These are phyloP conservation scores for Marasmarcha lunaedactyla DNA, from an alignment of 2,888 invertebrate species.

Conservation along the genomic window DNA sequence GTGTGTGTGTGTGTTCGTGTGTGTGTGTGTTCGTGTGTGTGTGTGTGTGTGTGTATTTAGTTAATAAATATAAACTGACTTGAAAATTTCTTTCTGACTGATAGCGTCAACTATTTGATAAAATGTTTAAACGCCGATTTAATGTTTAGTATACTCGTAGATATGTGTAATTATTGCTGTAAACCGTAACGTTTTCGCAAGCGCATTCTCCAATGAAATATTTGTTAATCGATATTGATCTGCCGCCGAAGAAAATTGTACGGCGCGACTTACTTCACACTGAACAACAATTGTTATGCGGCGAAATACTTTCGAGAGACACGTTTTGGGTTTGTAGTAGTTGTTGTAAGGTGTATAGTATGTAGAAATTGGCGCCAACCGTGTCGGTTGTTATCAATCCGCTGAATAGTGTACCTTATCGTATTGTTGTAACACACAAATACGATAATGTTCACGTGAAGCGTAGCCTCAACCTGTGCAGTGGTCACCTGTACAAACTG, in stretches of 20 bases:
- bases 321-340: too few species aligned
- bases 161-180: too few species aligned
- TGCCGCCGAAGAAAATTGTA: not conserved
- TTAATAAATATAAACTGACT: too few species aligned
- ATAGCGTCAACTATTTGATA: too few species aligned
- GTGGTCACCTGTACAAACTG: constrained; percentile 12
- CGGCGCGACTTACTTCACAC: not conserved
- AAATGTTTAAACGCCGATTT: too few species aligned
- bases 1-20: too few species aligned
- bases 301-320: too few species aligned
- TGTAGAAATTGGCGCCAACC: constrained; percentile 3
- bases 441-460: constrained; percentile 21
- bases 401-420: constrained; percentile 10
- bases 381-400: constrained; percentile 4
- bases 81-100: too few species aligned
- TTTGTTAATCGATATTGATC: not conserved
- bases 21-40: too few species aligned
- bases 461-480: constrained; percentile 14
- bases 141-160: too few species aligned
- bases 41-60: too few species aligned
- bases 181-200: not conserved
- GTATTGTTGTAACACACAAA: constrained; percentile 18
- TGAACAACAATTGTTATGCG: not conserved
- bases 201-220: not conserved
- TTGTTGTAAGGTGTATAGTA: not conserved